Conservation (phyloP, 2,888 invertebrate species). For the Cephus spinipes region DNA sequence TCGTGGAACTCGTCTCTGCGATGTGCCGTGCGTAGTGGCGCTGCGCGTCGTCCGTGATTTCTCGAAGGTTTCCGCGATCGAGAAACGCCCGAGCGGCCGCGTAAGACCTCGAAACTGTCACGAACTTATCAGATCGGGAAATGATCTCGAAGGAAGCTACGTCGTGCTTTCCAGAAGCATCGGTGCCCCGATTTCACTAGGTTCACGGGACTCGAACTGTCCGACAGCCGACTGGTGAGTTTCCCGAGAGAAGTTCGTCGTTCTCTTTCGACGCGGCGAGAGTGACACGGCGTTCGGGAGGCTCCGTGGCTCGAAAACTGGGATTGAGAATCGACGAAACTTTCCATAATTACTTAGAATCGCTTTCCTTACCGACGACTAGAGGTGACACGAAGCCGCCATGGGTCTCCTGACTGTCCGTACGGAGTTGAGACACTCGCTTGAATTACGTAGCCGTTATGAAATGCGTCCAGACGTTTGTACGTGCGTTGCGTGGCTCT, state of each 20-base stretch:
- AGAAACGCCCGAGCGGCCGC: not conserved
- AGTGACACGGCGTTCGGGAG: not conserved
- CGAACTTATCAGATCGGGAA: not conserved
- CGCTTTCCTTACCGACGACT: not conserved
- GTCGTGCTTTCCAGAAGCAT: not conserved
- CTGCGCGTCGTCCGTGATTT: not conserved
- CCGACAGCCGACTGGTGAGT: not conserved
- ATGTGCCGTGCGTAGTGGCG: not conserved
- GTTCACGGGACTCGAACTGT: not conserved
- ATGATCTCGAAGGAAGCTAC: not conserved
- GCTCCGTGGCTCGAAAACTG: not conserved
- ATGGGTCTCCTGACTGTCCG: not conserved
- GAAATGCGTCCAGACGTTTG: conserved; percentile 11
- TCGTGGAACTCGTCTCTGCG: not conserved
- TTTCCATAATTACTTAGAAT: not conserved
- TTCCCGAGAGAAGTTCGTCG: not conserved
- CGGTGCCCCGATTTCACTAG: not conserved
- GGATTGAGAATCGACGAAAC: not conserved
- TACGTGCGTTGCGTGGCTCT: conserved; percentile 49
- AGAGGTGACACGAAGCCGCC: not conserved
- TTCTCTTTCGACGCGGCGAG: not conserved
- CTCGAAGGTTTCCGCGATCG: not conserved
- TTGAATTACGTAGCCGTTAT: conserved; percentile 25
- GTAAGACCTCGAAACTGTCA: not conserved
- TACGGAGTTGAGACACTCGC: not conserved